Evolutionary conservation across 2,888 invertebrate genomes (phyloP).

Genomic region (Mycalesis mineus): DNA sequence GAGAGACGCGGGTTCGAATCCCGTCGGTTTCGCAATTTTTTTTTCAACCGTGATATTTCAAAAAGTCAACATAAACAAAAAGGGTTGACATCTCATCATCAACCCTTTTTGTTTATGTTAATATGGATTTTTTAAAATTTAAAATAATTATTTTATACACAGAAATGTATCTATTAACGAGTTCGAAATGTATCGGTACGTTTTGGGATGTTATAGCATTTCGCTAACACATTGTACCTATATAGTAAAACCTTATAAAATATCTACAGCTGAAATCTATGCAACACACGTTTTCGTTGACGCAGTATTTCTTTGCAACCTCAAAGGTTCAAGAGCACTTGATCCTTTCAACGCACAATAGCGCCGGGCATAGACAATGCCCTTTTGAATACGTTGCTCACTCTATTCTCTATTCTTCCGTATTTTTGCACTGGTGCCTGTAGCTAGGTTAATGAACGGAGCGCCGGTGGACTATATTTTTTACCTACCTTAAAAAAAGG

Average conservation of each 20-base stretch:
- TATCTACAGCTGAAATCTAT: background rate
- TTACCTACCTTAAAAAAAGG: background rate
- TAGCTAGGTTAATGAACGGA: slow-evolving; percentile 4
- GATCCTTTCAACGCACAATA: slow-evolving; percentile 21
- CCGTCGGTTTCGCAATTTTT: too few relatives aligned
- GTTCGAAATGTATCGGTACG: too few relatives aligned
- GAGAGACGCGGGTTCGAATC: too few relatives aligned
- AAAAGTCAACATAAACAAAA: too few relatives aligned
- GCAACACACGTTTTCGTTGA: background rate
- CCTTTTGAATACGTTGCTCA: slow-evolving; percentile 10
- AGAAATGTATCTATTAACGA: too few relatives aligned
- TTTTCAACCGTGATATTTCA: too few relatives aligned
- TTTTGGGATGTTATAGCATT: too few relatives aligned
- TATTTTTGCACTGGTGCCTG: background rate
- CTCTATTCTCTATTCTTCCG: slow-evolving; percentile 5
- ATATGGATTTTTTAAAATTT: too few relatives aligned
- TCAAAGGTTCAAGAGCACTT: slow-evolving; percentile 22
- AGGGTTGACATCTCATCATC: too few relatives aligned
- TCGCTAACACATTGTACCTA: too few relatives aligned
- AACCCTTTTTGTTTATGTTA: too few relatives aligned
- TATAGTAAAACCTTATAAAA: background rate
- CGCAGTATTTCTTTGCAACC: slow-evolving; percentile 10
- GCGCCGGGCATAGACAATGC: slow-evolving; percentile 24
- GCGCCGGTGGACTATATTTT: background rate
- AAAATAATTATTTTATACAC: too few relatives aligned